Conservation (phyloP, 2,113 vertebrate genomes). For the Parotia lawesii region DNA sequence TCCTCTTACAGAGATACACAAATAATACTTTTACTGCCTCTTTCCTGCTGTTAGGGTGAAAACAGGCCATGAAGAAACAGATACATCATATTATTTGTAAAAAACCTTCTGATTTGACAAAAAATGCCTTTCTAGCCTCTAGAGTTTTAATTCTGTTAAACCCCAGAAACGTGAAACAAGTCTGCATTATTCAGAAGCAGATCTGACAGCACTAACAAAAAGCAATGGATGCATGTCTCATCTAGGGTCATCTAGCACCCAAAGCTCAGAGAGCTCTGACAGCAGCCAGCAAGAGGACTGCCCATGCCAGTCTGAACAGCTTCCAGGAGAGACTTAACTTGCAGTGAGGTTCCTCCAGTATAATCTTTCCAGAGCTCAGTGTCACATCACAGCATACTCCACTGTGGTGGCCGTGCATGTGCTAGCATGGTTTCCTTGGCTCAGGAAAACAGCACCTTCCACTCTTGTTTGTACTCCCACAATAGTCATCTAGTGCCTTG, state of each 20-base stretch:
- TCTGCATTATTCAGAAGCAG: not conserved
- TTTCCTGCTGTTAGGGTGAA: not conserved
- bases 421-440: not conserved
- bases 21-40: not conserved
- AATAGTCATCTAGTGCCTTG: rapidly evolving
- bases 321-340: not conserved
- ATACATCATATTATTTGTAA: not conserved
- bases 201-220: not conserved
- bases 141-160: not conserved
- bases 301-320: not conserved
- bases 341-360: not conserved
- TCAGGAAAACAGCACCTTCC: not conserved
- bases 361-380: not conserved
- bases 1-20: not conserved
- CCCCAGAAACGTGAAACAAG: not conserved
- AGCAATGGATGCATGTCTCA: not conserved
- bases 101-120: not conserved
- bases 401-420: not conserved
- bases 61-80: not conserved
- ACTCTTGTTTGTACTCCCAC: not conserved
- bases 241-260: not conserved
- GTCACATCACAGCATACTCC: rapidly evolving
- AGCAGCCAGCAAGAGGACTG: not conserved
- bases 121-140: not conserved
- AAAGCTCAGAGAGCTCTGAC: not conserved